Percentiles rank a stretch among this genome's conserved stretches.
Evolutionary conservation across 2,797 vertebrate genomes (phyloP).

Genomic region (Natrix natrix): DNA sequence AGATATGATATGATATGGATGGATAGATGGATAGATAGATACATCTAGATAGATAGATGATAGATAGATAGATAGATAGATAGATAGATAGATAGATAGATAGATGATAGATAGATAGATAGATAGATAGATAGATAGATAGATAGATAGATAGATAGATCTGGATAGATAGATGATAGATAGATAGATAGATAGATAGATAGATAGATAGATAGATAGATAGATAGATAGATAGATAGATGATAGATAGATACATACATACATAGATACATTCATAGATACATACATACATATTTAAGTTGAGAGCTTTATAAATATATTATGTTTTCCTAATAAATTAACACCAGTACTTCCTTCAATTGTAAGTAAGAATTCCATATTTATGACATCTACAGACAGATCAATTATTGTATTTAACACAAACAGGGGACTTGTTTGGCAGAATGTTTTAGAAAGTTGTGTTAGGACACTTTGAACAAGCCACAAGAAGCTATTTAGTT

Average conservation of each 20-base stretch:
- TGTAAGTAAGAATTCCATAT: not conserved
- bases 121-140: no score
- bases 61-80: no score
- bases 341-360: not conserved
- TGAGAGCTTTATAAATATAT: not conserved
- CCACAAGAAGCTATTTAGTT: not conserved
- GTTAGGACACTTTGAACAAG: not conserved
- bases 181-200: no score
- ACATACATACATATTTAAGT: not conserved
- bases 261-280: not conserved
- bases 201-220: no score
- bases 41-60: no score
- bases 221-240: no score
- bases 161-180: no score
- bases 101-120: no score
- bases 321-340: not conserved
- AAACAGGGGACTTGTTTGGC: not conserved
- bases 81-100: no score
- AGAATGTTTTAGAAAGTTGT: slow-evolving; percentile 9
- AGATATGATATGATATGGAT: not conserved
- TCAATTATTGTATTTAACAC: not conserved
- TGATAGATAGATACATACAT: no score
- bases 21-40: no score
- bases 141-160: no score
- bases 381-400: not conserved